phyloP scores from a whole-genome alignment of 1,140 invertebrate genomes.

The Heliconius melpomene region DNA sequence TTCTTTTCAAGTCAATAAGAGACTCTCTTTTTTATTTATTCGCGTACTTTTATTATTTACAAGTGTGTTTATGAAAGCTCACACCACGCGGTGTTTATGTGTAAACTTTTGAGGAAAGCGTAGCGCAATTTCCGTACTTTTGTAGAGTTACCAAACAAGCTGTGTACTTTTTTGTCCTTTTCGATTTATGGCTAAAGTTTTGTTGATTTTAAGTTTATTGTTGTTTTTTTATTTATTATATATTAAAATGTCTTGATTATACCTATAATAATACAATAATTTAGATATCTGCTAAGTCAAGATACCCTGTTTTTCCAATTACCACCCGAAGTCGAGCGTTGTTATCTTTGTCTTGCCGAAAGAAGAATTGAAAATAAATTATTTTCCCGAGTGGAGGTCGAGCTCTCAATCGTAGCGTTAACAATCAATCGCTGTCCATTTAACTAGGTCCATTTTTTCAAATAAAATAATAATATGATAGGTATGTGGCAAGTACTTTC shows the following conservation, averaged over 20 bases:
- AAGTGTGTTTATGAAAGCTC: neutral
- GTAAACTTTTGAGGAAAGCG: constrained; percentile 36
- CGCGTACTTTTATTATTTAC: neutral
- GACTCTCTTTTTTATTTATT: neutral
- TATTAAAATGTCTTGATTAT: neutral
- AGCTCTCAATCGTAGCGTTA: no score
- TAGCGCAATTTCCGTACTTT: constrained; percentile 24
- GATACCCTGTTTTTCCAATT: no score
- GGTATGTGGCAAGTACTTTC: no score
- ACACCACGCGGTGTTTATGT: constrained; percentile 36
- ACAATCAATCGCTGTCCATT: no score
- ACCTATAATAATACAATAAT: no score
- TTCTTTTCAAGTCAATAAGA: neutral
- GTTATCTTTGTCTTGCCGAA: no score
- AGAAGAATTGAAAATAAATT: no score
- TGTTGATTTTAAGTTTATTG: neutral
- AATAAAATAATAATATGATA: no score
- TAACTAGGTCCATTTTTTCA: no score
- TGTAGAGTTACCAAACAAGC: constrained; percentile 17
- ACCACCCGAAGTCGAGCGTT: no score
- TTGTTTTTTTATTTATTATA: neutral
- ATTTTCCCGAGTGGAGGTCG: no score
- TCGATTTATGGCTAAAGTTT: constrained; percentile 41
- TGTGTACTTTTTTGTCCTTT: constrained; percentile 26
- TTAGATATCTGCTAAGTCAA: no score